Base-by-base conservation (phyloP, 2,888 invertebrate genomes). In the Sarcophaga rosellei region DNA sequence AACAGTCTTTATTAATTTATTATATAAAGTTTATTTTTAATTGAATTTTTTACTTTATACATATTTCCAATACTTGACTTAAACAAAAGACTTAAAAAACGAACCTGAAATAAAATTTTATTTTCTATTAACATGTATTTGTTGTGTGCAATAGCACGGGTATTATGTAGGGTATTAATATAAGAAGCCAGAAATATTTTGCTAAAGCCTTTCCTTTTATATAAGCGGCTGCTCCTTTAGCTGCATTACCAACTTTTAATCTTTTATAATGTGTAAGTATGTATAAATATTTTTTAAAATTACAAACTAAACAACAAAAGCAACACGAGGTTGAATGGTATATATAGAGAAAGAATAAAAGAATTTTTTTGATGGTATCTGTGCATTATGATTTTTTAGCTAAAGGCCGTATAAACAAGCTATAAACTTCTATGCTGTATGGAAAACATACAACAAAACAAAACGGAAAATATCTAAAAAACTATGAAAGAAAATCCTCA, bases 381-480 rank as follows among this genome's bases (percentile, higher is more conserved):
- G 85, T 84, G 76, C 88, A 86, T 87, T 89, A 86, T 88, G 88
- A 88, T 88, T 88, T 84, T 53, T 88, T 83, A 61, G 88, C 89
- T 88, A 83, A 76, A 85, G 88, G 88, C 87, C 83, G 81, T 81
- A 82, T 76, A 87, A 87, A 86, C 86, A 88, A 87, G 88, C 74
- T 83, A 68, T 73, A 78, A 78, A 74, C 53, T 69, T 80, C 72
- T 81, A 66, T 77, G 77, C 20, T 35, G 35, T 63, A 63, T 53
- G 21, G 35, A 68, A 77, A 73, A 45, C 70, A 35, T 35, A 25
- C 47, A 59, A 70, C 20, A 15, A 21, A 65, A 2, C 69, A 78
- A 62, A 72, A 21, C 23, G 1, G 25, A 65, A 47, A 76, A 70
- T 63, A 79, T 84, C 78, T 74, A 79, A 75, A 65, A 78, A 74